Evolutionary conservation across 2,888 invertebrate genomes (phyloP), one percentile per base, ranked within the genome.

Genomic region (Caenorhabditis doughertyi): DNA sequence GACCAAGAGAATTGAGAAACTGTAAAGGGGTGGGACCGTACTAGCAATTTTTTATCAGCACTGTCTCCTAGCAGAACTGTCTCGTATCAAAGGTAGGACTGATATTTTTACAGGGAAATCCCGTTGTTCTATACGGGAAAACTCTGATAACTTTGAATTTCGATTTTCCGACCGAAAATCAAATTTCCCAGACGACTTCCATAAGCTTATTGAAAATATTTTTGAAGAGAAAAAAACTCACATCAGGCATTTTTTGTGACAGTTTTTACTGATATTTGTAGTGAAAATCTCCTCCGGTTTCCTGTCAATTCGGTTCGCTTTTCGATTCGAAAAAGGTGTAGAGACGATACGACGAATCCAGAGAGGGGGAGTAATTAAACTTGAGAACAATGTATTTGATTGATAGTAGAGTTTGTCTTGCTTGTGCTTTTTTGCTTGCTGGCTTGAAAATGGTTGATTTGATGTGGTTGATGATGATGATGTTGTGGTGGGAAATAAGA

Each of bases 211-310:
- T 67, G n/a, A 25, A 55, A 27, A 39, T 1, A n/a, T n/a, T 55
- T 44, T 56, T 25, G 1, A 49, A 49, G 47, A 47, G 16, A 4
- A 47, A 64, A 73, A 67, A 58, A 76, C 76, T 76, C 76, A 76
- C 76, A 68, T 76, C 76, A 68, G 76, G 76, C 76, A 76, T 76
- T 16, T 44, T 39, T 60, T 13, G 16, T 39, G n/a, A n/a, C 4
- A 39, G 39, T 39, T n/a, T n/a, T n/a, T n/a, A n/a, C n/a, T n/a
- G n/a, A n/a, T n/a, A n/a, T n/a, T n/a, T n/a, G n/a, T n/a, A n/a
- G n/a, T n/a, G n/a, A n/a, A n/a, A n/a, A n/a, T 47, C 47, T 47
- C 18, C 18, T 47, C 42, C 42, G 42, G 18, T 49, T 3, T 49
- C 16, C 13, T 27, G 4, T 53, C 21, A 9, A 39, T 13, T 39